Evolutionary conservation across 1,140 invertebrate genomes (phyloP).

Genomic region (Dysdera silvatica): DNA sequence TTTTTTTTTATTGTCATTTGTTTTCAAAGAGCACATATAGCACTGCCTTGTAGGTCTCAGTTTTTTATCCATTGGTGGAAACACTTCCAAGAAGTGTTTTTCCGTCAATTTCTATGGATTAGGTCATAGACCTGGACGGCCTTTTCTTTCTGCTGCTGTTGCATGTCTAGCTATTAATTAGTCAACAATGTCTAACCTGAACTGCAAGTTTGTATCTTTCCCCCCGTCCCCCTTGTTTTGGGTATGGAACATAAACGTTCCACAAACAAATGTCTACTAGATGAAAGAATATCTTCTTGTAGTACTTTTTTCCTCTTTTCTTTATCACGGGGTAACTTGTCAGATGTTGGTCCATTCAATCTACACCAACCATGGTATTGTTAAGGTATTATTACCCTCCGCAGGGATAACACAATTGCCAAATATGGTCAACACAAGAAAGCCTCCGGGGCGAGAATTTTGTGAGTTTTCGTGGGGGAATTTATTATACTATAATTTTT

Average conservation of each 20-base stretch:
- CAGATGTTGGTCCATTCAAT: conserved; percentile 18
- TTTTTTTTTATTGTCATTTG: too few relatives aligned
- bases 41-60: neutral
- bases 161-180: neutral
- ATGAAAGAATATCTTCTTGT: conserved; percentile 9
- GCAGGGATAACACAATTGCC: too few relatives aligned
- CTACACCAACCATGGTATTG: conserved; percentile 5
- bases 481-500: too few relatives aligned
- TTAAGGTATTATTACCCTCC: too few relatives aligned
- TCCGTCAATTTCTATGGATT: neutral
- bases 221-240: neutral
- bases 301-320: conserved; percentile 12
- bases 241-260: conserved; percentile 6
- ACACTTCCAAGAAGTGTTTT: neutral
- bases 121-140: neutral
- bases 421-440: too few relatives aligned
- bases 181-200: conserved; percentile 5
- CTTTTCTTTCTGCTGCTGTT: neutral
- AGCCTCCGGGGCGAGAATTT: too few relatives aligned
- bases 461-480: too few relatives aligned
- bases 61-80: neutral
- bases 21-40: neutral
- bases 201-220: neutral
- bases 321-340: conserved; percentile 1
- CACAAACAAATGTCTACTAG: neutral